These are phyloP conservation scores for Sebastes nivosus DNA, from an alignment of 2,797 vertebrate genomes.

Conservation along the genomic window DNA sequence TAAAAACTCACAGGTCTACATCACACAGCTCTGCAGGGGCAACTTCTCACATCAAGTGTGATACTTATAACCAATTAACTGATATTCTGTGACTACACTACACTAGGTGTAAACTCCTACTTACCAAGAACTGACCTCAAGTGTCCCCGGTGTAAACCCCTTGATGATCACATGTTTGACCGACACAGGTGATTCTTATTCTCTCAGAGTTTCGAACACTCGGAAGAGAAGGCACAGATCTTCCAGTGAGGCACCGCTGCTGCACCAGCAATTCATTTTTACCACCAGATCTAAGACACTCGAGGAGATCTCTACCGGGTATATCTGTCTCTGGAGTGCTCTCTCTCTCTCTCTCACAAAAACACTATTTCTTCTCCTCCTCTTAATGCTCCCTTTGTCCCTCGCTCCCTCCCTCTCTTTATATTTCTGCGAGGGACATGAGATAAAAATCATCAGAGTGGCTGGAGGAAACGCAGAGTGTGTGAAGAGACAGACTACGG, in stretches of 20 bases:
- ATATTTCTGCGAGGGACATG: conserved; percentile 34
- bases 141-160: background rate
- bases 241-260: conserved; percentile 28
- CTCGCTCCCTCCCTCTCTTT: conserved; percentile 1
- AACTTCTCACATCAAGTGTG: background rate
- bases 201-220: conserved; percentile 3
- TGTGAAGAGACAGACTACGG: conserved; percentile 34
- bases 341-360: background rate
- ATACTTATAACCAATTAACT: background rate
- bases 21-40: background rate
- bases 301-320: conserved; percentile 26
- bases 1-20: background rate
- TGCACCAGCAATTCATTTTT: conserved; percentile 27
- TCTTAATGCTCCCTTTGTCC: background rate
- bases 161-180: conserved; percentile 9
- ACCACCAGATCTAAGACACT: conserved; percentile 44
- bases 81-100: background rate
- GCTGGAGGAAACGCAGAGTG: conserved; percentile 36
- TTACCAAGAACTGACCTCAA: background rate
- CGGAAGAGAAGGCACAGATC: conserved; percentile 10
- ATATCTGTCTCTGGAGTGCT: conserved; percentile 28
- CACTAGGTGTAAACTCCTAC: background rate
- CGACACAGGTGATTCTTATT: conserved; percentile 32
- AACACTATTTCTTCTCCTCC: background rate
- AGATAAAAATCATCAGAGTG: conserved; percentile 47